Conservation (phyloP, 1,140 invertebrate genomes). For the Brachionus sp. region DNA sequence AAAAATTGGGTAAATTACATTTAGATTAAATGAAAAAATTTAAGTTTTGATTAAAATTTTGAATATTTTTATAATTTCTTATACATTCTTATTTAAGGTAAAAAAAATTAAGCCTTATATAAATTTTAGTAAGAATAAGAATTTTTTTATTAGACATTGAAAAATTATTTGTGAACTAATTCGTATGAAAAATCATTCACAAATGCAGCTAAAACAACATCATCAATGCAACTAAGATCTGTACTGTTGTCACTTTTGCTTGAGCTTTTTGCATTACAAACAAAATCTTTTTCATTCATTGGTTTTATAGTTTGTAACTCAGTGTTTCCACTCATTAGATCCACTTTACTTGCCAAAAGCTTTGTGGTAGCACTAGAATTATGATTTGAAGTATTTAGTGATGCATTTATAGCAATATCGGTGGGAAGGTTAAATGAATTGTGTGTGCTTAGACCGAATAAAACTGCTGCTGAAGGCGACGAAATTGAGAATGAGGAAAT, state of each 20-base stretch:
- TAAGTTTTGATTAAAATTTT: not conserved
- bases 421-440: not conserved
- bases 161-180: conserved; percentile 8
- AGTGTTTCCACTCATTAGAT: not conserved
- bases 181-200: conserved; percentile 36
- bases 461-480: conserved; percentile 4
- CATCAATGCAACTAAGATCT: conserved; percentile 34
- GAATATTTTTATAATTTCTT: too few relatives aligned
- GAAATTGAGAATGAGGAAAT: not conserved
- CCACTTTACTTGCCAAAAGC: not conserved
- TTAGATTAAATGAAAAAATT: not conserved
- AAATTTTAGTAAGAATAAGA: not conserved
- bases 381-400: not conserved
- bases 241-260: conserved; percentile 26
- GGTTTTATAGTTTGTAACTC: conserved; percentile 8
- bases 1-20: not conserved
- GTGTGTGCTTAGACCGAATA: conserved; percentile 12
- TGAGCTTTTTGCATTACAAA: not conserved
- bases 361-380: not conserved
- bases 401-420: not conserved
- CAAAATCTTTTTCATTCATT: not conserved
- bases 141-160: not conserved
- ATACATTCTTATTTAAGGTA: not conserved
- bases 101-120: not conserved
- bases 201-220: conserved; percentile 32